Percentiles rank a stretch among this genome's conserved stretches.
These are phyloP conservation scores for Pangasius mekongensis DNA, from an alignment of 2,797 vertebrate species.

Conservation along the genomic window DNA sequence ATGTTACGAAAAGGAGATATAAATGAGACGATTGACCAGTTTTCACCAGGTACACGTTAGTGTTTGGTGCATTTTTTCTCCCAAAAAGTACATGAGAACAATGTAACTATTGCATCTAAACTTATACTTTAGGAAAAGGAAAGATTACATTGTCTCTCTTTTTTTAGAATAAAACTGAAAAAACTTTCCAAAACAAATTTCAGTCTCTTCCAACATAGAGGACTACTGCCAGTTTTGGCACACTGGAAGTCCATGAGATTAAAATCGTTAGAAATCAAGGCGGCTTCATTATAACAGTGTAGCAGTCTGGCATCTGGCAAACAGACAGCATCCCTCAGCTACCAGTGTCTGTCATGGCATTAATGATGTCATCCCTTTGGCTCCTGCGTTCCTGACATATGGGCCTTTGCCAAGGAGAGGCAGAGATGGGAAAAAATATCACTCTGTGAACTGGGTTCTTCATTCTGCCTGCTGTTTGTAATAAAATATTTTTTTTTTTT, in stretches of 20 bases:
- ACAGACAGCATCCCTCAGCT: slow-evolving; percentile 36
- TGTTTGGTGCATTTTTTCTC: background rate
- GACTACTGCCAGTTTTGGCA: background rate
- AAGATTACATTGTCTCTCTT: background rate
- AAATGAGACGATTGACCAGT: background rate
- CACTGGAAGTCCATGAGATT: background rate
- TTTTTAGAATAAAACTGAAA: background rate
- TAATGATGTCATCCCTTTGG: slow-evolving; percentile 53
- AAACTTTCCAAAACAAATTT: background rate
- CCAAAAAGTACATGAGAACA: background rate
- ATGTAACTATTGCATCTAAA: background rate
- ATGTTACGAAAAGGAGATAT: background rate
- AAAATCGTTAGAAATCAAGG: slow-evolving; percentile 12
- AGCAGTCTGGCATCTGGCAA: slow-evolving; percentile 16
- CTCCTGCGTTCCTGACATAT: slow-evolving; percentile 31
- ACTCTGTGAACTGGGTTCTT: background rate
- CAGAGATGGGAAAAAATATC: background rate
- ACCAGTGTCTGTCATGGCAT: slow-evolving; percentile 40
- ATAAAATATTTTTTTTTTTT: background rate
- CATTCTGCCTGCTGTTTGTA: background rate
- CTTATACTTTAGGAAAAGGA: background rate
- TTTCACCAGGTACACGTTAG: background rate
- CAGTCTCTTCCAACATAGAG: background rate
- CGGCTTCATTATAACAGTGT: slow-evolving; percentile 1
- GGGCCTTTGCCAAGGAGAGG: slow-evolving; percentile 5